Conservation (phyloP, 2,888 invertebrate species). For the Tricholauxania praeusta region DNA sequence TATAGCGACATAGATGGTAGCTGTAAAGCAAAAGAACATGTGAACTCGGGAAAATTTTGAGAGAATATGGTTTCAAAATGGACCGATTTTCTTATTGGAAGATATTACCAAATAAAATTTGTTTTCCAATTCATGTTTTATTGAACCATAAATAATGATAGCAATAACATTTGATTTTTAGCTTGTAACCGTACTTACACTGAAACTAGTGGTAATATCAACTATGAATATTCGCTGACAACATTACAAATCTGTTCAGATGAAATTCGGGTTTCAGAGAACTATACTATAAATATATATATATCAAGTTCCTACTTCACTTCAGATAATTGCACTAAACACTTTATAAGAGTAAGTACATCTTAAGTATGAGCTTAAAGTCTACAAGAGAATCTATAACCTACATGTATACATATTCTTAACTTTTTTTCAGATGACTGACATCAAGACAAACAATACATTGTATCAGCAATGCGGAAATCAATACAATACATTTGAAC, state of each 20-base stretch:
- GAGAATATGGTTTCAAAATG: too few species aligned
- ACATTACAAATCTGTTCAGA: conserved; percentile 71
- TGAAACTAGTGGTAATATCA: conserved; percentile 75
- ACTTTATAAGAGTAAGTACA: conserved; percentile 51
- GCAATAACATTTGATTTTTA: conserved; percentile 41
- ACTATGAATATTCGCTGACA: conserved; percentile 51
- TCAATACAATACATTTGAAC: conserved; percentile 1
- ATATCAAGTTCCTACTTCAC: conserved; percentile 69
- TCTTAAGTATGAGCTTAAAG: neutral
- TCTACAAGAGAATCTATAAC: neutral
- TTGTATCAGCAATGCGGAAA: conserved; percentile 44
- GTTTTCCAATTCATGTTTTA: too few species aligned
- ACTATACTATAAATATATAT: conserved; percentile 78
- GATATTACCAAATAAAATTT: too few species aligned
- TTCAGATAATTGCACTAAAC: conserved; percentile 43
- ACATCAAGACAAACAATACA: conserved; percentile 50
- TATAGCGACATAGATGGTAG: too few species aligned
- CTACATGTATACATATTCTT: too few species aligned
- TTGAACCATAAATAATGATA: neutral
- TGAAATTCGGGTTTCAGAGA: conserved; percentile 75
- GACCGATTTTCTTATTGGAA: too few species aligned
- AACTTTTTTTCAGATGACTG: conserved; percentile 51
- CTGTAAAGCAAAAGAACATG: too few species aligned
- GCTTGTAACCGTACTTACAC: conserved; percentile 72
- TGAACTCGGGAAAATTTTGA: too few species aligned